Conservation (phyloP, 1,140 invertebrate species). For the Zaprionus inermis region DNA sequence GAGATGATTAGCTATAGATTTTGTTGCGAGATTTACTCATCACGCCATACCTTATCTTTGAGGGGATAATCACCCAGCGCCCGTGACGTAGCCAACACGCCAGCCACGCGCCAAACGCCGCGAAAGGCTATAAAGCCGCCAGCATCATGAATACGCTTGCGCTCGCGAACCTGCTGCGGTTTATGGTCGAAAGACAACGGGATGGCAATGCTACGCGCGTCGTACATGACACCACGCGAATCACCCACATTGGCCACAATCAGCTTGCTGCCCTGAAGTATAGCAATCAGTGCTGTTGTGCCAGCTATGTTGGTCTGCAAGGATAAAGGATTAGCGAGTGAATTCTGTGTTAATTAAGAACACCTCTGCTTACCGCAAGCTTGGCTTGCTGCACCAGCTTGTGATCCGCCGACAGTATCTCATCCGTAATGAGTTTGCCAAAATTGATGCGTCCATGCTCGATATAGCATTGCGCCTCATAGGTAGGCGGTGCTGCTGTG, state of each 20-base stretch:
- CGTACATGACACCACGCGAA: slow-evolving; percentile 97
- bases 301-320: slow-evolving; percentile 91
- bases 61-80: slow-evolving; percentile 97
- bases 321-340: background rate
- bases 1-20: slow-evolving; percentile 22
- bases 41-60: slow-evolving; percentile 88
- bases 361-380: slow-evolving; percentile 86
- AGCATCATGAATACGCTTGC: slow-evolving; percentile 94
- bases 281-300: slow-evolving; percentile 95
- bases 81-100: slow-evolving; percentile 96
- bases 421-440: slow-evolving; percentile 92
- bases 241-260: slow-evolving; percentile 98
- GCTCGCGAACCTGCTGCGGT: slow-evolving; percentile 96
- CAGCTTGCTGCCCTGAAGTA: slow-evolving; percentile 92
- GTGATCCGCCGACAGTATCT: slow-evolving; percentile 92
- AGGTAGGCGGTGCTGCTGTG: slow-evolving; percentile 62
- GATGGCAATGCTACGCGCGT: slow-evolving; percentile 93
- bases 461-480: slow-evolving; percentile 86
- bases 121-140: slow-evolving; percentile 97
- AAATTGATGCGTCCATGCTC: slow-evolving; percentile 91
- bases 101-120: slow-evolving; percentile 98
- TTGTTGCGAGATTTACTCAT: slow-evolving; percentile 10
- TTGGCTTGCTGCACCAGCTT: slow-evolving; percentile 92
- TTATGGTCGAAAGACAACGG: slow-evolving; percentile 98
- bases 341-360: background rate